These are phyloP conservation scores for Deilephila porcellus DNA, from an alignment of 2,888 invertebrate genomes.

Conservation along the genomic window DNA sequence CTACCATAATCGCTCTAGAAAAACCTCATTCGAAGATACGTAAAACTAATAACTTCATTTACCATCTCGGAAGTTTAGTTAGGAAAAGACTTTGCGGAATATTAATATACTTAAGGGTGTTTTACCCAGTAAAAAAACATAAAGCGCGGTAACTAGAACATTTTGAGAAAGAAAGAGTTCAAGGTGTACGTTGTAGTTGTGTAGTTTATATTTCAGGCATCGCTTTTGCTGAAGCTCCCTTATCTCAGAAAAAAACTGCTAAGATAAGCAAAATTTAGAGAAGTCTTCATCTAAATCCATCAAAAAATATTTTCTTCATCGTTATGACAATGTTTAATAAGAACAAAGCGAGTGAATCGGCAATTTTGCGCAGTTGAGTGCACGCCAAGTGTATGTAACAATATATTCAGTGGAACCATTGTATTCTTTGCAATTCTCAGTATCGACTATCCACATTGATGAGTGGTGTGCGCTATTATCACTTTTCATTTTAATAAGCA, in stretches of 20 bases:
- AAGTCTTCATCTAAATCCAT: neutral
- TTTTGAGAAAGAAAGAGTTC: too few species aligned
- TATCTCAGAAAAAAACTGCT: neutral
- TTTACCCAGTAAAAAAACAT: too few species aligned
- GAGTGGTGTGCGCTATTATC: neutral
- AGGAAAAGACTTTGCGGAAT: too few species aligned
- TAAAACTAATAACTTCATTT: too few species aligned
- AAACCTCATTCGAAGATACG: too few species aligned
- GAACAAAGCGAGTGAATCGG: neutral
- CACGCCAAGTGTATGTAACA: conserved; percentile 10
- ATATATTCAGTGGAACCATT: conserved; percentile 8
- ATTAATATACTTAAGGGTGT: too few species aligned
- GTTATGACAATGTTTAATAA: neutral
- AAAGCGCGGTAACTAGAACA: too few species aligned
- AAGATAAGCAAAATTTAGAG: neutral
- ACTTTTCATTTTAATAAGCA: neutral
- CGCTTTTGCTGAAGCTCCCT: too few species aligned
- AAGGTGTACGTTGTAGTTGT: too few species aligned
- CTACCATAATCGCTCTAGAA: too few species aligned
- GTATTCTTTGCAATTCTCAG: neutral
- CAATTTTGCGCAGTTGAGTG: conserved; percentile 12
- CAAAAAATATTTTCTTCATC: neutral
- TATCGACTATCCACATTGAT: neutral
- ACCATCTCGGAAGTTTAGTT: too few species aligned
- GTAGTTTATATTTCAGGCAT: too few species aligned